Evolutionary conservation across 2,113 vertebrate genomes (phyloP).

Genomic region (Pollachius pollachius): DNA sequence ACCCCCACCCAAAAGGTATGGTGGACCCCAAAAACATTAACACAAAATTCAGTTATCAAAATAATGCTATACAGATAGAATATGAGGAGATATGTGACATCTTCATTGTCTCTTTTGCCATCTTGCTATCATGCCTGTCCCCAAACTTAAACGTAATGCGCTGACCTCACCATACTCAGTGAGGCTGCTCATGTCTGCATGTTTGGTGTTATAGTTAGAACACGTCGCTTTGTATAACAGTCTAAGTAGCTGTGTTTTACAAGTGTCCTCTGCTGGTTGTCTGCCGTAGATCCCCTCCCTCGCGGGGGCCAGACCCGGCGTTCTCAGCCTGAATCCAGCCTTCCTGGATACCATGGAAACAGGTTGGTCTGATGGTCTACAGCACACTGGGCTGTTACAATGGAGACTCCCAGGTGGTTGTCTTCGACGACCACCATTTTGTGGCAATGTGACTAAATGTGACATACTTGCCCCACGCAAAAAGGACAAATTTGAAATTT

Average conservation of each 20-base stretch:
- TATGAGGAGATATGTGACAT: not conserved
- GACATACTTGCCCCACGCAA: too few species aligned
- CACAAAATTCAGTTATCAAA: not conserved
- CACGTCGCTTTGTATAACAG: not conserved
- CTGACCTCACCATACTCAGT: too few species aligned
- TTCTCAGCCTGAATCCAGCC: slow-evolving; percentile 49
- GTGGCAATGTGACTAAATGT: too few species aligned
- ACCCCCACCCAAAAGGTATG: slow-evolving; percentile 76
- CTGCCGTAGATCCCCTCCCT: slow-evolving; percentile 62
- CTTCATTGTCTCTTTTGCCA: not conserved
- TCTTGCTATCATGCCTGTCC: not conserved
- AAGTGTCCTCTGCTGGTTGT: not conserved
- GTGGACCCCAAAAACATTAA: slow-evolving; percentile 45
- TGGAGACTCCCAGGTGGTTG: too few species aligned
- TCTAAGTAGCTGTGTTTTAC: not conserved
- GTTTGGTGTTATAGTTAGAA: not conserved
- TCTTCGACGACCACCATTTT: too few species aligned
- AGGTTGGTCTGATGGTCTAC: slow-evolving; percentile 67
- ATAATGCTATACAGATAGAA: too few species aligned
- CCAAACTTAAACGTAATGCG: too few species aligned
- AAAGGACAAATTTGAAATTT: too few species aligned
- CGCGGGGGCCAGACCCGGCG: slow-evolving; percentile 55
- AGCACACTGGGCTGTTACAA: too few species aligned
- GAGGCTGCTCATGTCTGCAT: not conserved
- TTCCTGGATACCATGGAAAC: slow-evolving; percentile 76